Conservation (phyloP, 1,140 invertebrate species). For the Brachionus paranguensis region DNA sequence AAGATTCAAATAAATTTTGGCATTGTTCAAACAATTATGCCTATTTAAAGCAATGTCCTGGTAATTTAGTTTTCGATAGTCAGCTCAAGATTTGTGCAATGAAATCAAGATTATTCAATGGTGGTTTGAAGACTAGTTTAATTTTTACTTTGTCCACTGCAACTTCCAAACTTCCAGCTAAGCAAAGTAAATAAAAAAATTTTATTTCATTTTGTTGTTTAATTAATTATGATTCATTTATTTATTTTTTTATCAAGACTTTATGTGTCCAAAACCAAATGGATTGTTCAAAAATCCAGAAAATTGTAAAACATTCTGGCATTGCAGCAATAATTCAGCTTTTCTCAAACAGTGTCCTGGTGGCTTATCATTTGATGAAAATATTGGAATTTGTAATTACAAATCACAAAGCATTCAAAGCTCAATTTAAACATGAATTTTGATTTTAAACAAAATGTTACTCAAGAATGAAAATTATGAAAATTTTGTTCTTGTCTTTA, state of each 20-base stretch:
- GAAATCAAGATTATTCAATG: background rate
- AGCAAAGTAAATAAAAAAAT: background rate
- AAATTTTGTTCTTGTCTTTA: background rate
- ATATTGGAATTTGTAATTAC: background rate
- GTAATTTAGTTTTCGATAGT: background rate
- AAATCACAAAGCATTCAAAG: background rate
- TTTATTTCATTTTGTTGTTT: background rate
- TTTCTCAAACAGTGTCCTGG: background rate
- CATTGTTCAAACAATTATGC: background rate
- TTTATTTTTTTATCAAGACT: background rate
- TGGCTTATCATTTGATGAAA: background rate
- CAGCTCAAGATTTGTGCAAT: background rate
- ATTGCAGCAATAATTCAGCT: background rate
- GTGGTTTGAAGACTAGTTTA: background rate
- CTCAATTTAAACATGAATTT: background rate
- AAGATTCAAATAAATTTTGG: background rate
- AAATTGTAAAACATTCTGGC: background rate
- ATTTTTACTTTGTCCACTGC: background rate
- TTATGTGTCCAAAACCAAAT: background rate
- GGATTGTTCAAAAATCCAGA: background rate
- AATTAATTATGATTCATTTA: no score
- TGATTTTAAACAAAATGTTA: background rate
- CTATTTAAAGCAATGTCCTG: background rate
- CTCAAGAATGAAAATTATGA: background rate
- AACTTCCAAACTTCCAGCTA: background rate